A percentile compares a stretch with the other conserved stretches of the same genome.
Evolutionary conservation across 2,113 vertebrate genomes (phyloP).

Genomic region (Lepus americanus): DNA sequence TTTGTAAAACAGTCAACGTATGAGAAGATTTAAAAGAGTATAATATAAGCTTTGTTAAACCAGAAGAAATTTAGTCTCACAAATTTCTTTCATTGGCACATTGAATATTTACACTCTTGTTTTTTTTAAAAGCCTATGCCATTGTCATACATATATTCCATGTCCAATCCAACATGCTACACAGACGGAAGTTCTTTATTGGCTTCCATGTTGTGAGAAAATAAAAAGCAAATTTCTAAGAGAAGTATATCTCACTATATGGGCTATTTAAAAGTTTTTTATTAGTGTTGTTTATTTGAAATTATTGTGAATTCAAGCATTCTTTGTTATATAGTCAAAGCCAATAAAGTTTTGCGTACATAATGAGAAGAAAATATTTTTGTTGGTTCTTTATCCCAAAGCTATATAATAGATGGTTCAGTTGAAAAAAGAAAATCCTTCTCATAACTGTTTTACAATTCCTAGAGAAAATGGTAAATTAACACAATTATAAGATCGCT

Average conservation of each 20-base stretch:
- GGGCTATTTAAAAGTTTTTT: not conserved
- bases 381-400: not conserved
- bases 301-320: not conserved
- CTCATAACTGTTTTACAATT: not conserved
- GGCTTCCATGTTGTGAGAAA: not conserved
- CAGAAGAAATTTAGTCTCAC: not conserved
- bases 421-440: not conserved
- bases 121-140: not conserved
- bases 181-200: not conserved
- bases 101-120: not conserved
- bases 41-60: not conserved
- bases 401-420: not conserved
- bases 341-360: not conserved
- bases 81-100: not conserved
- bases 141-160: not conserved
- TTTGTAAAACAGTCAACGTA: constrained; percentile 21
- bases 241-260: not conserved
- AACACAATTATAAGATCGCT: not conserved
- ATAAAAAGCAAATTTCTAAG: not conserved
- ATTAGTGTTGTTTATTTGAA: not conserved
- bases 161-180: not conserved
- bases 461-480: not conserved
- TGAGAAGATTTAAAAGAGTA: constrained; percentile 31
- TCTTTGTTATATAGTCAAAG: not conserved
- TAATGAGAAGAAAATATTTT: not conserved